These are phyloP conservation scores for Mechanitis mazaeus DNA, from an alignment of 2,888 invertebrate genomes.

Conservation along the genomic window DNA sequence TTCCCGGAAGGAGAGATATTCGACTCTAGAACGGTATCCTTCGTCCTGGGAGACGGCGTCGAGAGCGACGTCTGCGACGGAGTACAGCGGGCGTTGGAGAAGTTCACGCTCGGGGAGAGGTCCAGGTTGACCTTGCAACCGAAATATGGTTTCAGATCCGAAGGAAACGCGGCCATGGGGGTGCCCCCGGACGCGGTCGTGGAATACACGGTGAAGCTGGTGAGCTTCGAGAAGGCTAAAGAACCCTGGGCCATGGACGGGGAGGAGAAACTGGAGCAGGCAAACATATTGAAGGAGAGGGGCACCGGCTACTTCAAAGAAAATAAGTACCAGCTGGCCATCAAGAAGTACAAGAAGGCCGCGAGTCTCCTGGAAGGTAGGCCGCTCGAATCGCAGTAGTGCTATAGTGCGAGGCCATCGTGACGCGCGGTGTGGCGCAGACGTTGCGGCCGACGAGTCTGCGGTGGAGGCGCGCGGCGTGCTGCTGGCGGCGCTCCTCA, in stretches of 20 bases:
- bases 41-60: slow-evolving; percentile 90
- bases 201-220: slow-evolving; percentile 88
- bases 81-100: slow-evolving; percentile 86
- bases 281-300: slow-evolving; percentile 90
- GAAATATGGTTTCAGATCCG: slow-evolving; percentile 86
- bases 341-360: slow-evolving; percentile 91
- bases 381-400: background rate
- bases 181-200: slow-evolving; percentile 88
- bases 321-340: slow-evolving; percentile 85
- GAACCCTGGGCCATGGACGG: slow-evolving; percentile 89
- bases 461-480: slow-evolving; percentile 65
- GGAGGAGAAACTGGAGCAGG: slow-evolving; percentile 87
- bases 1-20: slow-evolving; percentile 80
- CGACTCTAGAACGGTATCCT: slow-evolving; percentile 89
- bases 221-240: slow-evolving; percentile 88
- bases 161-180: slow-evolving; percentile 80
- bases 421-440: slow-evolving; percentile 32
- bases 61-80: slow-evolving; percentile 87
- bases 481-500: slow-evolving; percentile 84
- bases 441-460: slow-evolving; percentile 42
- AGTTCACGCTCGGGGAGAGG: slow-evolving; percentile 88
- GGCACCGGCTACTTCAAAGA: slow-evolving; percentile 93
- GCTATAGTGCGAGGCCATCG: too few species aligned
- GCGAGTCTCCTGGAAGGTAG: slow-evolving; percentile 75
- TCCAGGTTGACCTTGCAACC: slow-evolving; percentile 84